Conservation (phyloP, 2,113 vertebrate species). For the Salvelinus namaycush region DNA sequence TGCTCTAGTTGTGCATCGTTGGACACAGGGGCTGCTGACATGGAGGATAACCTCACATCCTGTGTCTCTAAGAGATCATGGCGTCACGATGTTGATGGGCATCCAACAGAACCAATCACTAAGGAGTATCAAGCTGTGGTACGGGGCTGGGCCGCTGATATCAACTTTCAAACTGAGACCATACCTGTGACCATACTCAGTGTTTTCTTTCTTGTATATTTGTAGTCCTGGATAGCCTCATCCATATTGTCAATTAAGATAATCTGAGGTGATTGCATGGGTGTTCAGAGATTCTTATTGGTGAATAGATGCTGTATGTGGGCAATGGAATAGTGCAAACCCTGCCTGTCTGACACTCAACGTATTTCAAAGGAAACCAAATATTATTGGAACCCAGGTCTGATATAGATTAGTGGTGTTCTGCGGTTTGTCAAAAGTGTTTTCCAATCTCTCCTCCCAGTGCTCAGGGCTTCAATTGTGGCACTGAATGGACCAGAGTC, state of each 20-base stretch:
- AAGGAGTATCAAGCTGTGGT: slow-evolving; percentile 26
- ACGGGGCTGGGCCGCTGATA: slow-evolving; percentile 28
- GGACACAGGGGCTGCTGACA: slow-evolving; percentile 60
- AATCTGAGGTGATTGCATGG: too few relatives aligned
- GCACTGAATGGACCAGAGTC: slow-evolving; percentile 95
- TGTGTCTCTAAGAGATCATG: slow-evolving; percentile 38
- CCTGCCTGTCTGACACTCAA: too few relatives aligned
- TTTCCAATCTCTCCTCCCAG: slow-evolving; percentile 63
- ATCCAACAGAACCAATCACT: slow-evolving; percentile 55
- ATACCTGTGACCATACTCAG: background rate
- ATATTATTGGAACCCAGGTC: too few relatives aligned
- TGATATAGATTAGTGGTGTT: too few relatives aligned
- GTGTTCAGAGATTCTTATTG: too few relatives aligned
- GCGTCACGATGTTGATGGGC: slow-evolving; percentile 26
- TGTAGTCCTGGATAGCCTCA: too few relatives aligned
- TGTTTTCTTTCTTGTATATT: too few relatives aligned
- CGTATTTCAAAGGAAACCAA: too few relatives aligned
- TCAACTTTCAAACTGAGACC: background rate
- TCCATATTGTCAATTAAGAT: too few relatives aligned
- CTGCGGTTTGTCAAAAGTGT: background rate
- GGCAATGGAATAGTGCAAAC: too few relatives aligned
- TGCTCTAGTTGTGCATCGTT: background rate
- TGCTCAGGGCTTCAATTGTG: slow-evolving; percentile 94
- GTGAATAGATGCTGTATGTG: too few relatives aligned
- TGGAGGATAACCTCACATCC: slow-evolving; percentile 39